phyloP scores from a whole-genome alignment of 2,888 invertebrate species.

The Archaeoteleia sp. region DNA sequence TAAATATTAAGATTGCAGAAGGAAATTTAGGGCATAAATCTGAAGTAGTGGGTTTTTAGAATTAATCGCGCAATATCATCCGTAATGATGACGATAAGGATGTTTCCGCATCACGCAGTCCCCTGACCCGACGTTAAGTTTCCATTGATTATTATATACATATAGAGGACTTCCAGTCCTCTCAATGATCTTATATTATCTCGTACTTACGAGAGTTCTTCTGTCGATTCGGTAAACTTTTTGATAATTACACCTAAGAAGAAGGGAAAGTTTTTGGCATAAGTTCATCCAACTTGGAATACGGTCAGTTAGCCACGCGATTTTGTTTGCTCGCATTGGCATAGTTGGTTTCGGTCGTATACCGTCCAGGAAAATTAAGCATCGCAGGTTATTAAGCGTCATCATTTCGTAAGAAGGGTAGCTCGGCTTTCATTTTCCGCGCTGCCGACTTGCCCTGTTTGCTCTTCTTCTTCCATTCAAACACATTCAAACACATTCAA shows the following conservation, averaged over 20 bases:
- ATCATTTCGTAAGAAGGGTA: conserved; percentile 40
- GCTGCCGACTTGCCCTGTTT: conserved; percentile 56
- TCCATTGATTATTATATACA: too few species aligned
- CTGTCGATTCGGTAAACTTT: not conserved
- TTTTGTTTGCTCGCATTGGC: conserved; percentile 7
- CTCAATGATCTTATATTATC: too few species aligned
- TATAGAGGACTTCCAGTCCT: too few species aligned
- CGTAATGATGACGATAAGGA: too few species aligned
- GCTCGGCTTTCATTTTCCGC: conserved; percentile 65
- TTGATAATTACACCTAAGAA: not conserved
- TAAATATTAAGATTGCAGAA: too few species aligned
- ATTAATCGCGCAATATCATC: too few species aligned
- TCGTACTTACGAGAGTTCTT: not conserved
- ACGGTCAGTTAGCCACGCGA: conserved; percentile 20
- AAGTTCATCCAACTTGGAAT: conserved; percentile 13
- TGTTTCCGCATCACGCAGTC: too few species aligned
- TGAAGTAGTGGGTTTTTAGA: too few species aligned
- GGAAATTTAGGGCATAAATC: too few species aligned
- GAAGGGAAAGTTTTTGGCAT: conserved; percentile 2
- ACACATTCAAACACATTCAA: too few species aligned
- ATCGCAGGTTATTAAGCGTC: conserved; percentile 62
- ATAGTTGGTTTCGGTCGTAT: conserved; percentile 30
- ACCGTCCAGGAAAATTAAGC: conserved; percentile 56
- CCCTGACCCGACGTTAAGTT: too few species aligned
- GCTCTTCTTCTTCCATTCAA: conserved; percentile 18